A percentile compares a stretch with the other conserved stretches of the same genome.
Evolutionary conservation across 2,113 vertebrate genomes (phyloP).

Genomic region (Podiceps cristatus): DNA sequence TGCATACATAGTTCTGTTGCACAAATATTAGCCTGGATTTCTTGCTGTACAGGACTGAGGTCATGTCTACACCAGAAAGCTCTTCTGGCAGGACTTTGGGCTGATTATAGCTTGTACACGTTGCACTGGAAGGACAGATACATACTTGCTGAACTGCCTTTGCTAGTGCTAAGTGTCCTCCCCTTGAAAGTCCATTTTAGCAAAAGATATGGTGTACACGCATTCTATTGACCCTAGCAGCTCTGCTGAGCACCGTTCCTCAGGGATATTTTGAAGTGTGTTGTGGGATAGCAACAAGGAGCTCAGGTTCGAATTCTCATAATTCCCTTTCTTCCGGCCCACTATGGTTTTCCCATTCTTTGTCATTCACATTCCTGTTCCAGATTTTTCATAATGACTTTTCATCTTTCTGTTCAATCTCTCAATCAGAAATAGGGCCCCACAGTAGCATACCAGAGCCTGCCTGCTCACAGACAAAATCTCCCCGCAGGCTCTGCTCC

Average conservation of each 20-base stretch:
- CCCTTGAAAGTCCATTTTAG: neutral
- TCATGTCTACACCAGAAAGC: slow-evolving; percentile 40
- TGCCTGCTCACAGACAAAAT: neutral
- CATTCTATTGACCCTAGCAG: neutral
- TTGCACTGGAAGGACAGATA: neutral
- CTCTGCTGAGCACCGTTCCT: neutral
- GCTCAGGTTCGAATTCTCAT: neutral
- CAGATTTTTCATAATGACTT: neutral
- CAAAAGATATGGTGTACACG: neutral
- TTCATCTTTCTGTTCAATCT: neutral
- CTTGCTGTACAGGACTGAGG: slow-evolving; percentile 18
- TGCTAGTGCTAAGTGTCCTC: neutral
- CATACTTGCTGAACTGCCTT: neutral
- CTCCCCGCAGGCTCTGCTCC: neutral
- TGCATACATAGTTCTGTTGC: neutral
- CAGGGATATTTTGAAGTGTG: neutral
- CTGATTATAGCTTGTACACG: neutral
- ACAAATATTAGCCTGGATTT: slow-evolving; percentile 1
- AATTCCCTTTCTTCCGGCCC: neutral
- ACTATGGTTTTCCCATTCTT: neutral
- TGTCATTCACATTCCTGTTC: neutral
- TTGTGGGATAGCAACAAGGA: neutral
- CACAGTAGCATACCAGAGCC: neutral
- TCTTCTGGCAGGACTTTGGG: slow-evolving; percentile 11
- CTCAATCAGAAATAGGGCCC: neutral